phyloP scores from a whole-genome alignment of 2,113 vertebrate species.

The Platysteira castanea region DNA sequence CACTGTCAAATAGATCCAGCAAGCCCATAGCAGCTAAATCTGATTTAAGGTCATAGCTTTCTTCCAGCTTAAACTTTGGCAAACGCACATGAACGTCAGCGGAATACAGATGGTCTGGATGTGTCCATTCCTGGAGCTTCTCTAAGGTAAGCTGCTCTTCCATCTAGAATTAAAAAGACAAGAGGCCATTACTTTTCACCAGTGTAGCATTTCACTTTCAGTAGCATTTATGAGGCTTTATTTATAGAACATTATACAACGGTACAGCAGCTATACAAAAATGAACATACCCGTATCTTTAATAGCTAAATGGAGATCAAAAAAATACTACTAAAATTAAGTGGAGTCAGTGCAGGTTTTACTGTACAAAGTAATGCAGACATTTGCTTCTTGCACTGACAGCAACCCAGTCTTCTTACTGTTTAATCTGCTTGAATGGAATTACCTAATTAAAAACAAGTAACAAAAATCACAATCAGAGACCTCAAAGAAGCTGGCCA shows the following conservation, averaged over 20 bases:
- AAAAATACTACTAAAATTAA: not conserved
- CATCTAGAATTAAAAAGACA: slow-evolving; percentile 72
- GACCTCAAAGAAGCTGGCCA: not conserved
- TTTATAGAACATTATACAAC: not conserved
- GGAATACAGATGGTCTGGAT: slow-evolving; percentile 64
- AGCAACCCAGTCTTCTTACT: not conserved
- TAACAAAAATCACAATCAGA: not conserved
- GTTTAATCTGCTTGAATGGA: not conserved
- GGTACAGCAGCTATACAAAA: not conserved
- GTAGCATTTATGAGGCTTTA: not conserved
- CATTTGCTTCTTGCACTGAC: not conserved
- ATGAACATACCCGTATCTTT: rapidly evolving
- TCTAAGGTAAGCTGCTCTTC: slow-evolving; percentile 80
- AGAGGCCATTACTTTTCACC: not conserved
- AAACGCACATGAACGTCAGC: slow-evolving; percentile 75
- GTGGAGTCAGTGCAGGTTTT: not conserved
- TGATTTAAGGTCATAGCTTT: slow-evolving; percentile 77
- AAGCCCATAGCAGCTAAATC: slow-evolving; percentile 78
- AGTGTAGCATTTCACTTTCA: not conserved
- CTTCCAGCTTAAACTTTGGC: slow-evolving; percentile 89
- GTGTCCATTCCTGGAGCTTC: slow-evolving; percentile 85
- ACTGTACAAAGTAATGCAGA: not conserved
- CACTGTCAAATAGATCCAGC: slow-evolving; percentile 75
- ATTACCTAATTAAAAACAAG: not conserved
- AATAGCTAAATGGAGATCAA: not conserved